Base-by-base conservation (phyloP, 2,888 invertebrate genomes). In the Cordilura impudica region DNA sequence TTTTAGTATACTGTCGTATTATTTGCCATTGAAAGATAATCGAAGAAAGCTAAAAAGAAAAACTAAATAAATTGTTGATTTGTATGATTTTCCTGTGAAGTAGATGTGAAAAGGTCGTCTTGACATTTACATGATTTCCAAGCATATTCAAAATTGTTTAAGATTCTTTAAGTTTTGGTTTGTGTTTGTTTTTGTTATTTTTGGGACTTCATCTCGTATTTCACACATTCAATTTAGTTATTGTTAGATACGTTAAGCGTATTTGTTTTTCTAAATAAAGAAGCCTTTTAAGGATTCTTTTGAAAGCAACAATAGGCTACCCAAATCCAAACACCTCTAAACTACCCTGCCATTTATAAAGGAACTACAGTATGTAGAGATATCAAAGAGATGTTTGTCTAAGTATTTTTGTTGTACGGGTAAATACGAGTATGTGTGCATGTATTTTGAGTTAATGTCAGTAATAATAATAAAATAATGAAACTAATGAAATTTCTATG, bases 251-350 rank as follows among this genome's bases (percentile, higher is more conserved):
- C 18, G 29, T 16, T 78, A 67, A 77, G 53, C 66, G 66, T 67
- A 77, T 77, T 77, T 77, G 71, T 67, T 61, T 77, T 66, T 66
- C 45, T 60, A 29, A 66, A 67, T 67, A 71, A 72, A 66, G 78
- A 78, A 78, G 78, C 60, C 75, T 73, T 75, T 69, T 49, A 71
- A 65, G 67, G 61, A 67, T 67, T 81, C 71, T 51, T 23, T 31
- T 49, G 19, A 45, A 47, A 18, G 4, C 47, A 65, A 72, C 65
- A 65, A 65, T 72, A 65, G 72, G 65, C 66, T 71, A 65, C 65
- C 58, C 39, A 60, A 35, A 23, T 53, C 29, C 49, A 23, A 23
- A 56, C 14, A 43, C 39, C 19, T 29, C 61, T 45, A 47, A 61
- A 43, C 53, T 71, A 77, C 71, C 71, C 66, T 63, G 49, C 47